phyloP scores from a whole-genome alignment of 1,140 invertebrate species.

The Drosophila biarmipes region DNA sequence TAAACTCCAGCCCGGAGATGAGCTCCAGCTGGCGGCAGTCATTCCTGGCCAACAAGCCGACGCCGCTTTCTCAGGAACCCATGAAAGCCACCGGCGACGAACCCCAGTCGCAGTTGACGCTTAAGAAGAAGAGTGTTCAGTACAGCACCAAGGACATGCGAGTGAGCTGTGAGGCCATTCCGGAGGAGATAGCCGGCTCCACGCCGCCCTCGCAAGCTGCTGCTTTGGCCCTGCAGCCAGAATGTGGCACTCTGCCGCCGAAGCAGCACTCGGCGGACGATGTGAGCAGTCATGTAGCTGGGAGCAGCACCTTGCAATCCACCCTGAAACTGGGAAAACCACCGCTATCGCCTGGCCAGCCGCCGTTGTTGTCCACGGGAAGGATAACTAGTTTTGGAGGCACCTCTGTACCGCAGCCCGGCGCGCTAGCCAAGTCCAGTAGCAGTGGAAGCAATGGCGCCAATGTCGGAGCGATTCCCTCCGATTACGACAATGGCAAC shows the following conservation, averaged over 20 bases:
- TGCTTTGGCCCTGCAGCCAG: conserved; percentile 35
- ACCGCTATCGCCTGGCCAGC: conserved; percentile 64
- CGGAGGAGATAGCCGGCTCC: conserved; percentile 90
- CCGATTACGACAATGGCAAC: conserved; percentile 59
- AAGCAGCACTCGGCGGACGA: conserved; percentile 84
- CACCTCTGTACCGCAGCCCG: conserved; percentile 64
- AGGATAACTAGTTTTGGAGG: conserved; percentile 53
- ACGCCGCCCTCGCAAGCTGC: conserved; percentile 61
- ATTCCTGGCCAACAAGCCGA: conserved; percentile 65
- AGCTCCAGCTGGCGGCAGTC: conserved; percentile 93
- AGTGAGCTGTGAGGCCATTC: conserved; percentile 94
- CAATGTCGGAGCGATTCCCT: conserved; percentile 79
- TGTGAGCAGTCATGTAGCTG: conserved; percentile 59
- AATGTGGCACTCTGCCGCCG: conserved; percentile 57
- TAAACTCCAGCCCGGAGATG: conserved; percentile 96
- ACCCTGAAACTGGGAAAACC: conserved; percentile 72
- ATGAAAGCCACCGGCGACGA: conserved; percentile 81
- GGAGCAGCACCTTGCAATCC: conserved; percentile 34
- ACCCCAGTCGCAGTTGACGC: conserved; percentile 71
- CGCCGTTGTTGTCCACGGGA: conserved; percentile 6
- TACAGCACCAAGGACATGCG: conserved; percentile 84
- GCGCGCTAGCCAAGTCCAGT: conserved; percentile 85
- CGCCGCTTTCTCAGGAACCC: conserved; percentile 58
- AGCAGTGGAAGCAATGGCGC: conserved; percentile 83
- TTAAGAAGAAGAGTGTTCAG: conserved; percentile 87